Conservation (phyloP, 2,113 vertebrate genomes). For the Nyctereutes procyonoides region DNA sequence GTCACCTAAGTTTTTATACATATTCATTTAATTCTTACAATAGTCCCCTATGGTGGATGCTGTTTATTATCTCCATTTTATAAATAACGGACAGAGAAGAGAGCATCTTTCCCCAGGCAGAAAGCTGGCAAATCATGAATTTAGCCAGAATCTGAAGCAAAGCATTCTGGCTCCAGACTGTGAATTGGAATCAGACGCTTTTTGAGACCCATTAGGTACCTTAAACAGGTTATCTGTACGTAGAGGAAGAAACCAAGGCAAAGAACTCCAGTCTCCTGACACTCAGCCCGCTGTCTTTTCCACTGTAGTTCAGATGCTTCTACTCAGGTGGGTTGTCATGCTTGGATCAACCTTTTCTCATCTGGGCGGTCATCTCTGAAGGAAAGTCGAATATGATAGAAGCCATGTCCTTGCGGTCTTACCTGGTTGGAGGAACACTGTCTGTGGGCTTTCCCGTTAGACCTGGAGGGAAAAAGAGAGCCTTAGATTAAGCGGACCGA, state of each 20-base stretch:
- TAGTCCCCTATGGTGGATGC: background rate
- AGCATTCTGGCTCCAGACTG: background rate
- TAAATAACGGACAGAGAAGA: background rate
- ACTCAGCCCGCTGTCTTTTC: background rate
- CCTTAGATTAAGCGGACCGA: background rate
- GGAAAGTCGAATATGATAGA: background rate
- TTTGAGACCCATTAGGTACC: background rate
- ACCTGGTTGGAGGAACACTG: background rate
- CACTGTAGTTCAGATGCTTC: background rate
- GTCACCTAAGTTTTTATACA: background rate
- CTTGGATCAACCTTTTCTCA: background rate
- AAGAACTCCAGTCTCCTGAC: background rate
- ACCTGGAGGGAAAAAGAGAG: background rate
- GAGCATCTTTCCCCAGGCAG: background rate
- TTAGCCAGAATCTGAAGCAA: slow-evolving; percentile 9
- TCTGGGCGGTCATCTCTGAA: background rate
- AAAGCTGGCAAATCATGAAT: background rate
- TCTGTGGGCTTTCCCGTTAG: background rate
- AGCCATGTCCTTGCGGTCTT: background rate
- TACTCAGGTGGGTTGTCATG: background rate
- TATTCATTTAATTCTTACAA: background rate
- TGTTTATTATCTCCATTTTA: background rate
- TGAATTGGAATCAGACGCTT: slow-evolving; percentile 25
- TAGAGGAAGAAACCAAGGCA: background rate
- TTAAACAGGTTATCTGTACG: background rate